Conservation (phyloP, 1,140 invertebrate genomes). For the Cyclina sinensis region DNA sequence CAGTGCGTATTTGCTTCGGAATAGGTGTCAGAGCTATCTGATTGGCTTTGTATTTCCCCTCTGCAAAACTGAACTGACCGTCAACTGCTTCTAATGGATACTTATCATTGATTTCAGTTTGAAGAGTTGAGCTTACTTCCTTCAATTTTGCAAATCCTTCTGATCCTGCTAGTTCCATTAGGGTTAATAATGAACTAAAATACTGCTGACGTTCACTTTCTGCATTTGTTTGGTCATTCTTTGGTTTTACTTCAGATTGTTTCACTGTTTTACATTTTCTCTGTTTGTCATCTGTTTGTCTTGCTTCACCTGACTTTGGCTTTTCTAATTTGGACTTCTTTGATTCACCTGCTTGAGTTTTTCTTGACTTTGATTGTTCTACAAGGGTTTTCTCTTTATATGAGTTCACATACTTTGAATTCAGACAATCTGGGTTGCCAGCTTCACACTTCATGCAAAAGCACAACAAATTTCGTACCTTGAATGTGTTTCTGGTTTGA, state of each 20-base stretch:
- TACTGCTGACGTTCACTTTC: conserved; percentile 31
- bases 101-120: not conserved
- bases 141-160: conserved; percentile 9
- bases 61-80: conserved; percentile 18
- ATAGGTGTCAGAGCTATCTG: conserved; percentile 1
- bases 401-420: conserved; percentile 31
- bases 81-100: conserved; percentile 14
- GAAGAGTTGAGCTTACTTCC: conserved; percentile 18
- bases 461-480: conserved; percentile 18
- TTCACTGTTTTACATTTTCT: no score
- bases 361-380: conserved; percentile 6
- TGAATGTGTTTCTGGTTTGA: conserved; percentile 3
- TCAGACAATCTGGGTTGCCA: conserved; percentile 12
- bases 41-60: not conserved
- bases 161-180: conserved; percentile 22
- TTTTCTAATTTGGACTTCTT: not conserved
- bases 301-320: conserved; percentile 5
- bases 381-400: conserved; percentile 32
- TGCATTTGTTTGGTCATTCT: conserved; percentile 23
- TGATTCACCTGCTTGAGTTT: conserved; percentile 31
- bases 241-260: no score
- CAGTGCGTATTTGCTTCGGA: not conserved
- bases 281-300: not conserved
- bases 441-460: conserved; percentile 32
- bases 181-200: conserved; percentile 15